Conservation (phyloP, 2,888 invertebrate species). For the Sylvicola fuscatus region DNA sequence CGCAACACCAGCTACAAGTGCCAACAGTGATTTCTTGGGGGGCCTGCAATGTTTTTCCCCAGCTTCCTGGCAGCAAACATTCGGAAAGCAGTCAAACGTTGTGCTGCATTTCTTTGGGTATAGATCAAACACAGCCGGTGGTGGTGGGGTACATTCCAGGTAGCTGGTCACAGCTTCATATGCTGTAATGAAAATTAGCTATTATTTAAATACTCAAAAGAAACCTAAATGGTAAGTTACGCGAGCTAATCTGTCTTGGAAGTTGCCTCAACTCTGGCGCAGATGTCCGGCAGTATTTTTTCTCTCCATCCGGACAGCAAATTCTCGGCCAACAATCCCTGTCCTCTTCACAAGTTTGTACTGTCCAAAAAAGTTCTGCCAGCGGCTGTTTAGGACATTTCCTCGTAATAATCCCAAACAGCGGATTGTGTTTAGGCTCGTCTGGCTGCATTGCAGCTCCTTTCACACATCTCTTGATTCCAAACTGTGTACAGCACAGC, state of each 20-base stretch:
- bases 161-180: slow-evolving; percentile 35
- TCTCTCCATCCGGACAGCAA: slow-evolving; percentile 49
- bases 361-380: slow-evolving; percentile 46
- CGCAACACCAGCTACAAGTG: slow-evolving; percentile 38
- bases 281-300: slow-evolving; percentile 50
- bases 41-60: slow-evolving; percentile 51
- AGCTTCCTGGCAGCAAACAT: slow-evolving; percentile 58
- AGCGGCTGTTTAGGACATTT: slow-evolving; percentile 46
- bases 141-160: slow-evolving; percentile 48
- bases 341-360: slow-evolving; percentile 44
- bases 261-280: slow-evolving; percentile 37
- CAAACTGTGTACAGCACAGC: slow-evolving; percentile 24
- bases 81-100: slow-evolving; percentile 57
- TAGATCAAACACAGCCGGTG: slow-evolving; percentile 43
- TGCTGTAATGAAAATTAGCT: no score
- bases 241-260: slow-evolving; percentile 30
- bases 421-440: slow-evolving; percentile 23
- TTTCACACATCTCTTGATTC: slow-evolving; percentile 32
- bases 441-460: slow-evolving; percentile 35
- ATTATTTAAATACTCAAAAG: slow-evolving; percentile 2
- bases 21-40: slow-evolving; percentile 46
- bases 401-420: slow-evolving; percentile 46
- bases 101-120: slow-evolving; percentile 50
- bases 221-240: slow-evolving; percentile 2
- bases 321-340: slow-evolving; percentile 53